A percentile compares a stretch with the other conserved stretches of the same genome.
These are phyloP conservation scores for Isoperla grammatica DNA, from an alignment of 2,888 invertebrate genomes.

Conservation along the genomic window DNA sequence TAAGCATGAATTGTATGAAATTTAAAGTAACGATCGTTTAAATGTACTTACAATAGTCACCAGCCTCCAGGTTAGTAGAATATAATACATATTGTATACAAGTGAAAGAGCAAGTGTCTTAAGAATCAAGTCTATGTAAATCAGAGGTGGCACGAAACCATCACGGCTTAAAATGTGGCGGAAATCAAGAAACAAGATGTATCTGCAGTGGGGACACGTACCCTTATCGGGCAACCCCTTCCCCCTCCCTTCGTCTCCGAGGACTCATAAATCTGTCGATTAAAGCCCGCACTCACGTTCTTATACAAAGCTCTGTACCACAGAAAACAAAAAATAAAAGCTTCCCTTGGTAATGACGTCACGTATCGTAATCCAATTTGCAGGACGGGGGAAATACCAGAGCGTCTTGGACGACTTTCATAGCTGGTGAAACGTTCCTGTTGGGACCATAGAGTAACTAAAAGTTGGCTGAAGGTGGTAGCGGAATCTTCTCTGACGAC, in stretches of 20 bases:
- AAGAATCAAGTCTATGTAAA: no score
- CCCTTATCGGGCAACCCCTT: background rate
- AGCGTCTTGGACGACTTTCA: slow-evolving; percentile 21
- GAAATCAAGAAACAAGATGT: background rate
- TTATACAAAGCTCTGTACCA: slow-evolving; percentile 28
- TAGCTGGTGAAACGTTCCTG: slow-evolving; percentile 8
- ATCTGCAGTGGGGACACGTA: slow-evolving; percentile 1
- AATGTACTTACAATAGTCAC: no score
- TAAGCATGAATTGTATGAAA: no score
- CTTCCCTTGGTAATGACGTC: slow-evolving; percentile 29
- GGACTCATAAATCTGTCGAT: slow-evolving; percentile 27
- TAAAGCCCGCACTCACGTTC: slow-evolving; percentile 26
- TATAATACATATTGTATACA: no score
- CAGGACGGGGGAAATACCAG: slow-evolving; percentile 24
- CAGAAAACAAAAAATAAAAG: slow-evolving; percentile 28
- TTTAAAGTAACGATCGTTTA: no score
- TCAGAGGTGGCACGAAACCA: no score
- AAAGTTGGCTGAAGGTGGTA: slow-evolving; percentile 17
- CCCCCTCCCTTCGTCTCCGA: slow-evolving; percentile 14
- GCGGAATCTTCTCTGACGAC: background rate
- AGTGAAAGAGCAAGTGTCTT: no score
- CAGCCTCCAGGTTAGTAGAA: no score
- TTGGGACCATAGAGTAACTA: slow-evolving; percentile 20
- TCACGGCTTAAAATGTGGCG: no score
- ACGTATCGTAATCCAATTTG: slow-evolving; percentile 44